Conservation (phyloP, 2,888 invertebrate genomes). For the Digitonthophagus gazella region DNA sequence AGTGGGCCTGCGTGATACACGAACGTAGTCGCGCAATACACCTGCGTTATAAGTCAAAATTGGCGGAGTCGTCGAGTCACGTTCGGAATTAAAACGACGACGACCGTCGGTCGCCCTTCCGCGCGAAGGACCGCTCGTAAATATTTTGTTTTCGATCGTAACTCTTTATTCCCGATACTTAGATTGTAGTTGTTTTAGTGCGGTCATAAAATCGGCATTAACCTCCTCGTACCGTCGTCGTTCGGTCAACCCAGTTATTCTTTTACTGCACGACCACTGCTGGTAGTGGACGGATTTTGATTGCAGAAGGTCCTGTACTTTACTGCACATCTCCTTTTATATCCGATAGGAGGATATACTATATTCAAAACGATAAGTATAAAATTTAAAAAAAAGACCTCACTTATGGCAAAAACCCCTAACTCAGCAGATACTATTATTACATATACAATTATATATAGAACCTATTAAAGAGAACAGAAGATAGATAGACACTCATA, state of each 20-base stretch:
- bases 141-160: neutral
- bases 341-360: neutral
- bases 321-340: neutral
- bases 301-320: neutral
- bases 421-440: too few relatives aligned
- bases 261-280: neutral
- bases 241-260: neutral
- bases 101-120: neutral
- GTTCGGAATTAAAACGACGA: neutral
- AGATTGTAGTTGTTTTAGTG: neutral
- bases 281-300: neutral
- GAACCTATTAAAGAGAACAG: too few relatives aligned
- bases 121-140: neutral
- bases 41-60: neutral
- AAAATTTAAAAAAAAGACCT: too few relatives aligned
- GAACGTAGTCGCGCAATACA: neutral
- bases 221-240: neutral
- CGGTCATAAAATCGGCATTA: neutral
- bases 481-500: too few relatives aligned
- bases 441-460: too few relatives aligned
- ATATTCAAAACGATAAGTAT: too few relatives aligned
- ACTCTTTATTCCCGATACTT: neutral
- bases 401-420: too few relatives aligned
- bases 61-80: neutral
- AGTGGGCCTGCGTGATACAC: neutral